phyloP scores from a whole-genome alignment of 2,113 vertebrate genomes.

The Gadus macrocephalus region DNA sequence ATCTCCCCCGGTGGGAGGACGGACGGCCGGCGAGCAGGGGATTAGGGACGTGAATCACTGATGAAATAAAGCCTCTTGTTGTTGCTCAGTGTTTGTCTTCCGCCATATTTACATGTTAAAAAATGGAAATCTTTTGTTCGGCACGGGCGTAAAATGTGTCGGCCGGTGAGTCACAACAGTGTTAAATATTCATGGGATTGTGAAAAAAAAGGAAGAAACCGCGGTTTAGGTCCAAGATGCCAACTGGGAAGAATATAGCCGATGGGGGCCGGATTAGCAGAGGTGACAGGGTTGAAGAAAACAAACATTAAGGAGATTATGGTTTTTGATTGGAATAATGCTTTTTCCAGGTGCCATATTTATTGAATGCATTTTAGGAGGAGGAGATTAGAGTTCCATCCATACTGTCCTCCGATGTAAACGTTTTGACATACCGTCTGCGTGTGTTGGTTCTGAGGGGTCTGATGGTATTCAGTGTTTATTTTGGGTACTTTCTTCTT shows the following conservation, averaged over 20 bases:
- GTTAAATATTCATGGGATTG: slow-evolving; percentile 69
- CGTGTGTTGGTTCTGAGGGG: slow-evolving; percentile 35
- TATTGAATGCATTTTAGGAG: slow-evolving; percentile 42
- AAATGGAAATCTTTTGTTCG: slow-evolving; percentile 66
- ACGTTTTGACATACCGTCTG: slow-evolving; percentile 54
- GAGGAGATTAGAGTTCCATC: slow-evolving; percentile 50
- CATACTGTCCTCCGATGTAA: slow-evolving; percentile 44
- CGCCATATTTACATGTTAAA: slow-evolving; percentile 68
- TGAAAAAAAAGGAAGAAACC: slow-evolving; percentile 23
- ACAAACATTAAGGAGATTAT: slow-evolving; percentile 73
- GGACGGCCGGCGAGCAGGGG: slow-evolving; percentile 65
- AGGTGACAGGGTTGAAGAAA: slow-evolving; percentile 70
- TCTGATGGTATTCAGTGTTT: slow-evolving; percentile 56
- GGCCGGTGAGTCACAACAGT: slow-evolving; percentile 55
- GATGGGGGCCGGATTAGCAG: slow-evolving; percentile 57
- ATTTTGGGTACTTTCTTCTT: slow-evolving; percentile 29
- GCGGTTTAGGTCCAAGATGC: slow-evolving; percentile 57
- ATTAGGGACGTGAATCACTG: slow-evolving; percentile 65
- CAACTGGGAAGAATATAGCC: slow-evolving; percentile 51
- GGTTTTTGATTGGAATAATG: slow-evolving; percentile 71
- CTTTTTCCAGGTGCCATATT: slow-evolving; percentile 57
- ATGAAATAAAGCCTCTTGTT: slow-evolving; percentile 66
- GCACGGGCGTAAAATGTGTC: slow-evolving; percentile 54
- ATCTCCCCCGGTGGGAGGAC: slow-evolving; percentile 66
- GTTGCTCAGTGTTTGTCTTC: slow-evolving; percentile 70